Evolutionary conservation across 2,888 invertebrate species (phyloP).

Genomic region (Orthosia gothica): DNA sequence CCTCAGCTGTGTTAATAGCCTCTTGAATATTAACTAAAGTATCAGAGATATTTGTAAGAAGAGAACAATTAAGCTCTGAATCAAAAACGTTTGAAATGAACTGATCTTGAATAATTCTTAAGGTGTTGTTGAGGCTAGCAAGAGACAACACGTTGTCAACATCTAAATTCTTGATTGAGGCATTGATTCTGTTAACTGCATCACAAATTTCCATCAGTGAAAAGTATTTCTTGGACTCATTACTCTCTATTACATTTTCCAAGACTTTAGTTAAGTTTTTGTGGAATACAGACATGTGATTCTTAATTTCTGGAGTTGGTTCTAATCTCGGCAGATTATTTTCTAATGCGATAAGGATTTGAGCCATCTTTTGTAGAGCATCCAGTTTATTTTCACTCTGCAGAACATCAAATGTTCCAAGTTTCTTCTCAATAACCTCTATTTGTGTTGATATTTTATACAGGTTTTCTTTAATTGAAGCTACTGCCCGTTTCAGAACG

Average conservation of each 20-base stretch:
- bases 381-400: constrained; percentile 87
- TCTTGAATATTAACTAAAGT: constrained; percentile 80
- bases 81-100: constrained; percentile 81
- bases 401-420: constrained; percentile 84
- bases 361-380: constrained; percentile 87
- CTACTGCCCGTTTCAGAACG: constrained; percentile 79
- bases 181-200: constrained; percentile 82
- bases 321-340: constrained; percentile 83
- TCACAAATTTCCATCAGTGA: constrained; percentile 85
- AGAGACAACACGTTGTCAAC: constrained; percentile 77
- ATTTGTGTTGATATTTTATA: constrained; percentile 82
- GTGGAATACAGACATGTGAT: constrained; percentile 83
- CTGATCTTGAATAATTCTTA: constrained; percentile 81
- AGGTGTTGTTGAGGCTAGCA: constrained; percentile 82
- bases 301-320: constrained; percentile 76
- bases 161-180: constrained; percentile 80
- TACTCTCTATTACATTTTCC: constrained; percentile 91
- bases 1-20: constrained; percentile 81
- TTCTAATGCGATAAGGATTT: constrained; percentile 86
- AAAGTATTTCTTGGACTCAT: constrained; percentile 85
- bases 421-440: constrained; percentile 76
- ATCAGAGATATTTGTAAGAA: constrained; percentile 80
- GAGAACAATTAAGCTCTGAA: constrained; percentile 79
- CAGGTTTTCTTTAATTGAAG: constrained; percentile 81
- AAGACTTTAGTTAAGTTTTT: constrained; percentile 91